Evolutionary conservation across 2,888 invertebrate genomes (phyloP).

Genomic region (Meliscaeva auricollis): DNA sequence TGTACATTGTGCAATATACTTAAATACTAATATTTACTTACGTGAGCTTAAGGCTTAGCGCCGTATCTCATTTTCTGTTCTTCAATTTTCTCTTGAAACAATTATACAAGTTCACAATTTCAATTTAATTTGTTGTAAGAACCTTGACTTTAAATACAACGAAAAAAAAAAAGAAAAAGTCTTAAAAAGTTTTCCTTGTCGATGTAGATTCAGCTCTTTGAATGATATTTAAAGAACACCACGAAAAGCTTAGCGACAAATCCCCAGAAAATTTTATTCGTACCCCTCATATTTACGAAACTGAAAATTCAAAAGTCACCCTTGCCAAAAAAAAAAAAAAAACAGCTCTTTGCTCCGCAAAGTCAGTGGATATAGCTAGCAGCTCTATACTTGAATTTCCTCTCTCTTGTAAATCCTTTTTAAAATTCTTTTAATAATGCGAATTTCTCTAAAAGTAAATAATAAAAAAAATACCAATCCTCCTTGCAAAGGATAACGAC

Average conservation of each 20-base stretch:
- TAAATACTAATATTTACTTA: no score
- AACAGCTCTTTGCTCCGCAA: slow-evolving; percentile 1
- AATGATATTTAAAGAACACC: slow-evolving; percentile 10
- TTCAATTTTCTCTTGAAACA: no score
- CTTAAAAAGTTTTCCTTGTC: background rate
- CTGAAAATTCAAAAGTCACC: background rate
- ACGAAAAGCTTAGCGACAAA: slow-evolving; percentile 17
- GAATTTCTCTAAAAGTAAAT: background rate
- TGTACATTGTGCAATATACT: no score
- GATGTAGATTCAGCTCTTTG: background rate
- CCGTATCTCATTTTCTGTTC: no score
- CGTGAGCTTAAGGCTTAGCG: no score
- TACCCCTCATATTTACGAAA: background rate
- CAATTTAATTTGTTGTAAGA: background rate
- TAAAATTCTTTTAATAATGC: slow-evolving; percentile 24
- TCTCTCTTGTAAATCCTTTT: slow-evolving; percentile 23
- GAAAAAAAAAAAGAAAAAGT: background rate
- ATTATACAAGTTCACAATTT: no score
- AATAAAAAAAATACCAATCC: background rate
- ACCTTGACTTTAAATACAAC: background rate
- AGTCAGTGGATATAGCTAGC: background rate
- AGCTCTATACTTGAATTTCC: background rate
- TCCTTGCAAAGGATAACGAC: slow-evolving; percentile 41
- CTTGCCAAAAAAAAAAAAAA: slow-evolving; percentile 10
- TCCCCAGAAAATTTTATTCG: background rate